Conservation (phyloP, 2,797 vertebrate genomes). For the Otolemur crassicaudatus region DNA sequence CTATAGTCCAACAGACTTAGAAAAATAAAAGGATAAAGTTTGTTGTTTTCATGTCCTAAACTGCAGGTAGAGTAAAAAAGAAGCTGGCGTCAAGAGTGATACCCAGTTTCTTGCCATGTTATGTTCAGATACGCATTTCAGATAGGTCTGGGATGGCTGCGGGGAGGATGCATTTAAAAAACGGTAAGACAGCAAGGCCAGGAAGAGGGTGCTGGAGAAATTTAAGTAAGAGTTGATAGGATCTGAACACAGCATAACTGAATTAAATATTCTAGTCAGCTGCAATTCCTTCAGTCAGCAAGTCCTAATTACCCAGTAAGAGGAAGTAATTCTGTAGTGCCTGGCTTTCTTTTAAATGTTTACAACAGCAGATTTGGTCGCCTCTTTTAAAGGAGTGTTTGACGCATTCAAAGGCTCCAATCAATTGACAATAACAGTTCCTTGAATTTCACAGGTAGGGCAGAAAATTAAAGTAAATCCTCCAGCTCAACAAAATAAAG, state of each 20-base stretch:
- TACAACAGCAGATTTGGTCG: neutral
- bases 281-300: neutral
- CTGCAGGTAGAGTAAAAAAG: neutral
- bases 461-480: neutral
- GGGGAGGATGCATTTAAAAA: neutral
- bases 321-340: neutral
- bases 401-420: neutral
- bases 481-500: neutral
- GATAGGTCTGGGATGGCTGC: neutral
- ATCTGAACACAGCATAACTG: neutral
- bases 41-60: neutral
- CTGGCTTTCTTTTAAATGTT: neutral
- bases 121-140: neutral
- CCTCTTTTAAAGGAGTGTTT: neutral
- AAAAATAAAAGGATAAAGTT: neutral
- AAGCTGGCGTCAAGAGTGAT: neutral
- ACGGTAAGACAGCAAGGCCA: too few species aligned
- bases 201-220: neutral
- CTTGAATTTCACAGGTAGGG: neutral
- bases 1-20: neutral
- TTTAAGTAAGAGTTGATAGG: neutral
- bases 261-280: neutral
- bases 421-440: neutral
- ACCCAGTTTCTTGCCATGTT: neutral
- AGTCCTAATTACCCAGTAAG: neutral